These are phyloP conservation scores for Acronicta psi DNA, from an alignment of 2,888 invertebrate species.

Conservation along the genomic window DNA sequence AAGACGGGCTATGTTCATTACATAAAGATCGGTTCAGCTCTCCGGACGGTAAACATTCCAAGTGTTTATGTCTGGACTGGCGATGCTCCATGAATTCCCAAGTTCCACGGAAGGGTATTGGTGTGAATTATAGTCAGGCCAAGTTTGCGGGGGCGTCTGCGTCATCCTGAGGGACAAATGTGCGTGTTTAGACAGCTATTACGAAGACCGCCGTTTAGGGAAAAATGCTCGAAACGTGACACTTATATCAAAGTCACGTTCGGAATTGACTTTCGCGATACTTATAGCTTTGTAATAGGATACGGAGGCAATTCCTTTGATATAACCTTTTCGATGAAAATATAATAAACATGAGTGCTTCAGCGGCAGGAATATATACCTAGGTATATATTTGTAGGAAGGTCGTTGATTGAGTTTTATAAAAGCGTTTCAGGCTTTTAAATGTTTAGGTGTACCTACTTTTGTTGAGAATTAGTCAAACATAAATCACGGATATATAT, in stretches of 20 bases:
- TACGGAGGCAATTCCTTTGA: slow-evolving; percentile 1
- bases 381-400: too few relatives aligned
- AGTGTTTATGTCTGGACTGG: slow-evolving; percentile 55
- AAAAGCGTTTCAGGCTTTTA: background rate
- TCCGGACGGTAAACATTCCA: slow-evolving; percentile 56
- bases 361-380: slow-evolving; percentile 6
- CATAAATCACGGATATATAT: slow-evolving; percentile 18
- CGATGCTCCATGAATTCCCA: slow-evolving; percentile 61
- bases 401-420: background rate
- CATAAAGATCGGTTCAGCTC: slow-evolving; percentile 48
- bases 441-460: background rate
- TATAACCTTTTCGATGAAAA: background rate
- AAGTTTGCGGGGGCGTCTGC: slow-evolving; percentile 59
- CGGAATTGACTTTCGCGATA: slow-evolving; percentile 29
- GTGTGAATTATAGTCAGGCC: slow-evolving; percentile 55
- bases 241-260: slow-evolving; percentile 49
- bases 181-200: slow-evolving; percentile 55
- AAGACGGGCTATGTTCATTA: slow-evolving; percentile 44
- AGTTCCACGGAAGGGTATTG: slow-evolving; percentile 49
- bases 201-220: slow-evolving; percentile 46
- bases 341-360: slow-evolving; percentile 4
- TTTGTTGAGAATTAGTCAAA: slow-evolving; percentile 13
- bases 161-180: slow-evolving; percentile 54
- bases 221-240: slow-evolving; percentile 53
- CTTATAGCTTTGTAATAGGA: slow-evolving; percentile 3